Evolutionary conservation across 2,113 vertebrate genomes (phyloP), one percentile per base, ranked within the genome.

Genomic region (Strix uralensis): DNA sequence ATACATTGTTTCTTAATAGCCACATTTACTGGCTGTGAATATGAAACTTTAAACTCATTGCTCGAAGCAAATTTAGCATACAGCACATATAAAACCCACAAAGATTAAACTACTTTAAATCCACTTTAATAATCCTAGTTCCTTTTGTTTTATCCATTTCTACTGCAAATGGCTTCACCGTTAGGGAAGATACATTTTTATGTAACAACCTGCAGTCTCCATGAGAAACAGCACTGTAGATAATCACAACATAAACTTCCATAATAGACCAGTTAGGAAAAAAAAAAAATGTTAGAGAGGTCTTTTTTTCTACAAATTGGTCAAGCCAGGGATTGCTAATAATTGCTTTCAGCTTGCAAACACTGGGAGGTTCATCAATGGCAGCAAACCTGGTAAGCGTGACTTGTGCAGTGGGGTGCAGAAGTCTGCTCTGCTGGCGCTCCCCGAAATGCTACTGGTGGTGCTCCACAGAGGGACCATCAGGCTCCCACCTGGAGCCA

Each of bases 1-100:
- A 97, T 92, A 96, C 85, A 63, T 73, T 84, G 91, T 71, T 97
- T 95, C 97, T 89, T 97, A 98, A 97, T 94, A 94, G 96, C 54
- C 91, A 77, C 92, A 83, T 95, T 97, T 97, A 93, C 91, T 88
- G 95, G 86, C 85, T 92, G 88, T 94, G 94, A 95, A 96, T 88
- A 88, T 34, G 86, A 96, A 97, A 90, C 52, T 95, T 96, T 88
- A 93, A 95, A 95, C 71, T 82, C 59, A 13, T 79, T 17, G 80
- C 97, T 97, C 10, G 30, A 91, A 97, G 84, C 62, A 95, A 94
- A 95, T 96, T 96, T 96, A 97, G 93, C 95, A 97, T 86, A 93
- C 81, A 92, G 72, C 42, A 74, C 51, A n/a, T 80, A 75, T 51
- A 95, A 95, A 94, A 26, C 36, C 61, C 65, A 89, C 73, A 79